These are phyloP conservation scores for Acleris emargana DNA, from an alignment of 2,888 invertebrate genomes.

Conservation along the genomic window DNA sequence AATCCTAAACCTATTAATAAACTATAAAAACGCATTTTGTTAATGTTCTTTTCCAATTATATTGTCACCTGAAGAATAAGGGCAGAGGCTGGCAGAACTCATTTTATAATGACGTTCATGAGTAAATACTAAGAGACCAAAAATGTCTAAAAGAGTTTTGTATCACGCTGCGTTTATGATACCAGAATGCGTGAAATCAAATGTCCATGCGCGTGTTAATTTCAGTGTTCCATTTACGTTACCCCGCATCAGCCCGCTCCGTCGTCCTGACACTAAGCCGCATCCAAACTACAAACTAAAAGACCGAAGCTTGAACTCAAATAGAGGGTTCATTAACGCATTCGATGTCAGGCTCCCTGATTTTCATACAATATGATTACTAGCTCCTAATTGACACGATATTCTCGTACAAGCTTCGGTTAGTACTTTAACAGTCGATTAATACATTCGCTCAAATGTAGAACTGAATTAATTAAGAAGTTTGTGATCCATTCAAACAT, in stretches of 20 bases:
- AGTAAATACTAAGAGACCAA: not conserved
- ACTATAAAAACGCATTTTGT: no score
- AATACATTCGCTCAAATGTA: not conserved
- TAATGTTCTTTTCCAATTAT: no score
- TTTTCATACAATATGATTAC: no score
- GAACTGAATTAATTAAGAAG: not conserved
- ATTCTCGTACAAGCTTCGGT: no score
- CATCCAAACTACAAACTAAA: constrained; percentile 15
- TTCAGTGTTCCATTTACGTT: constrained; percentile 9
- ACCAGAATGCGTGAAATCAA: constrained; percentile 7
- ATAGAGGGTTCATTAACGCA: not conserved
- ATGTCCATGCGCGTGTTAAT: not conserved
- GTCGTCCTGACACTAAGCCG: constrained; percentile 62
- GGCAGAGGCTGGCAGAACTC: no score
- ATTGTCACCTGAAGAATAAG: no score
- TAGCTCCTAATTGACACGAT: no score
- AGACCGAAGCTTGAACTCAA: not conserved
- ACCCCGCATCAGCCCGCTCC: constrained; percentile 44
- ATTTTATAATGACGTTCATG: no score
- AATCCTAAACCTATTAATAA: no score
- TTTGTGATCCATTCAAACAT: constrained; percentile 3
- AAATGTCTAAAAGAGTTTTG: not conserved
- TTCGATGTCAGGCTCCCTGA: no score
- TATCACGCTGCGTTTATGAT: not conserved
- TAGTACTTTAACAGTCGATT: not conserved